These are phyloP conservation scores for Abrostola triplasia DNA, from an alignment of 2,888 invertebrate species.

Conservation along the genomic window DNA sequence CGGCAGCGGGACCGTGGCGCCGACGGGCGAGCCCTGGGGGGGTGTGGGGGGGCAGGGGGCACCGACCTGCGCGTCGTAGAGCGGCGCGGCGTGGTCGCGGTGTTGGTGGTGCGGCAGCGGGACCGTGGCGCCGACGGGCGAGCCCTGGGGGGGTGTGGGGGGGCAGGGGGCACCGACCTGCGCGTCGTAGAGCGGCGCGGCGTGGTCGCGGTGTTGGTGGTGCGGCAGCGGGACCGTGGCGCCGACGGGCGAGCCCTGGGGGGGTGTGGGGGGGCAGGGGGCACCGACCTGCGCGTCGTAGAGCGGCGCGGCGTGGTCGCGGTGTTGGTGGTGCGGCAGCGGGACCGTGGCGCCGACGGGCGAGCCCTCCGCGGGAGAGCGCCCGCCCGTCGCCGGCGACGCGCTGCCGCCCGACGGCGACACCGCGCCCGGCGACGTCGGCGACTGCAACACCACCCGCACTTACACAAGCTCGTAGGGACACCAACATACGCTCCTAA, in stretches of 20 bases:
- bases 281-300: slow-evolving; percentile 79
- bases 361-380: slow-evolving; percentile 83
- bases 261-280: background rate
- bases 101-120: slow-evolving; percentile 62
- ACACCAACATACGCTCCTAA: background rate
- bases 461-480: background rate
- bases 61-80: slow-evolving; percentile 80
- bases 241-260: background rate
- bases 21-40: background rate
- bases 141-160: background rate
- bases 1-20: slow-evolving; percentile 48
- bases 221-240: slow-evolving; percentile 53
- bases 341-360: slow-evolving; percentile 83
- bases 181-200: slow-evolving; percentile 71
- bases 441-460: slow-evolving; percentile 68
- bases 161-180: slow-evolving; percentile 67
- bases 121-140: slow-evolving; percentile 28
- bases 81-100: slow-evolving; percentile 61
- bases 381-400: slow-evolving; percentile 82
- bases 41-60: background rate
- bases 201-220: slow-evolving; percentile 66
- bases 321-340: slow-evolving; percentile 63
- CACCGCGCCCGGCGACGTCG: slow-evolving; percentile 81
- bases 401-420: slow-evolving; percentile 82
- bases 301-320: slow-evolving; percentile 63